A percentile compares a stretch with the other conserved stretches of the same genome.
Evolutionary conservation across 2,888 invertebrate species (phyloP).

Genomic region (Meiosimyza platycephala): DNA sequence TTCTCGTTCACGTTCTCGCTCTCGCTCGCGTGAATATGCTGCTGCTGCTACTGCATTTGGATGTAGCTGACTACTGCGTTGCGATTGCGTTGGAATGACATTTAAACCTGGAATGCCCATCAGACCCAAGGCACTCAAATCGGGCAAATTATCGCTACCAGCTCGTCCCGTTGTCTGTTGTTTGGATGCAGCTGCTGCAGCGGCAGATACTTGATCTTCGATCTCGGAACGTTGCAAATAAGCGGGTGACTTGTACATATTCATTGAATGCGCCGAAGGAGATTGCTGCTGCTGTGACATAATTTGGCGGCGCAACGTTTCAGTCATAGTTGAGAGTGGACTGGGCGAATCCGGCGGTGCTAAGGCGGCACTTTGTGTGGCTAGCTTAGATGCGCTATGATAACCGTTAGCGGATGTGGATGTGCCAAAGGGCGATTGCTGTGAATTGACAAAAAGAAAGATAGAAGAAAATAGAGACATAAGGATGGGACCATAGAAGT

Average conservation of each 20-base stretch:
- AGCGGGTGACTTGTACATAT: constrained; percentile 65
- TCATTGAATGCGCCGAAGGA: constrained; percentile 61
- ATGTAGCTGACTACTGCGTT: constrained; percentile 51
- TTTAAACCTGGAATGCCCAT: constrained; percentile 64
- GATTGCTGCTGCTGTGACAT: constrained; percentile 63
- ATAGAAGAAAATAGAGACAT: neutral
- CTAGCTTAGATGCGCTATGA: constrained; percentile 57
- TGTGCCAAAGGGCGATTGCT: constrained; percentile 49
- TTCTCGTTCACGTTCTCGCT: constrained; percentile 52
- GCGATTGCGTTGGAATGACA: constrained; percentile 57
- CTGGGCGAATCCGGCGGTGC: constrained; percentile 57
- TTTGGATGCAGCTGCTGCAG: constrained; percentile 57
- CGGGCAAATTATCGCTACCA: constrained; percentile 60
- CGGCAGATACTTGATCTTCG: constrained; percentile 63
- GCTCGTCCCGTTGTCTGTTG: constrained; percentile 50
- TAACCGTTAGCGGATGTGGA: constrained; percentile 59
- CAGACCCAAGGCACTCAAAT: constrained; percentile 59
- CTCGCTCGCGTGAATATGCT: constrained; percentile 49
- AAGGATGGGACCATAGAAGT: constrained; percentile 11
- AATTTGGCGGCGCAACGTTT: constrained; percentile 61
- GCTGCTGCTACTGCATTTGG: constrained; percentile 53
- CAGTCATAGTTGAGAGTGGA: constrained; percentile 63
- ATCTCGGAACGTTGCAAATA: constrained; percentile 64
- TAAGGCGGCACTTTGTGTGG: constrained; percentile 54
- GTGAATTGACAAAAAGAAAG: constrained; percentile 9